Conservation (phyloP, 92 coral and sea anemone genomes). For the Paragorgia papillata region DNA sequence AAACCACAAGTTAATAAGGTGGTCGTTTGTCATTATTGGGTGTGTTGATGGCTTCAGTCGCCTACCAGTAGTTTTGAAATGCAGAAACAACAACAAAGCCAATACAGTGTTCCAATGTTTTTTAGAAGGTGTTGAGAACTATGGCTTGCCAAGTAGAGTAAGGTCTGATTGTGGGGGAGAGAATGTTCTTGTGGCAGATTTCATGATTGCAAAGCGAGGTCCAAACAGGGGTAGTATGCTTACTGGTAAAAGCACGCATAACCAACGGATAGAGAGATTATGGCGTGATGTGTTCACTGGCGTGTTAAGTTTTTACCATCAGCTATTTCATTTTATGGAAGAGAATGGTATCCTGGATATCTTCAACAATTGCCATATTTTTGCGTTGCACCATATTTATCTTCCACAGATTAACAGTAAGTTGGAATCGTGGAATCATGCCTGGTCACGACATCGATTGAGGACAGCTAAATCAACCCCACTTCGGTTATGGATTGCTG, state of each 20-base stretch:
- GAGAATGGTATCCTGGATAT: conserved; percentile 57
- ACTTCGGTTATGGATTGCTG: conserved; percentile 28
- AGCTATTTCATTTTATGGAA: conserved; percentile 58
- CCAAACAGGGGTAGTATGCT: conserved; percentile 43
- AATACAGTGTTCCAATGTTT: conserved; percentile 42
- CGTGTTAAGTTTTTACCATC: conserved; percentile 38
- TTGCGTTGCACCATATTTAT: conserved; percentile 56
- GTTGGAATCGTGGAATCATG: background rate
- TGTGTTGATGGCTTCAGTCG: conserved; percentile 25
- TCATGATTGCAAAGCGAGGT: conserved; percentile 35
- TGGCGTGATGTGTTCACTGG: conserved; percentile 41
- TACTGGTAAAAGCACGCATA: conserved; percentile 41
- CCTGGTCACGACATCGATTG: conserved; percentile 23
- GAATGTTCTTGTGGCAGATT: conserved; percentile 39
- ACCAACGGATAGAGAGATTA: conserved; percentile 24
- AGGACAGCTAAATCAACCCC: conserved; percentile 29
- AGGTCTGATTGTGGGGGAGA: conserved; percentile 29
- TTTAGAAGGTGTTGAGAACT: conserved; percentile 42
- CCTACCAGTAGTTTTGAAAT: conserved; percentile 27
- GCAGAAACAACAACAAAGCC: conserved; percentile 48
- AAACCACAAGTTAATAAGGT: conserved; percentile 44
- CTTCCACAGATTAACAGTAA: conserved; percentile 41
- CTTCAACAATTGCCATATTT: conserved; percentile 60
- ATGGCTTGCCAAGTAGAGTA: conserved; percentile 22
- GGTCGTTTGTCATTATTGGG: conserved; percentile 46